Base-by-base conservation (phyloP, 2,888 invertebrate genomes). In the Cynaeus angustus region DNA sequence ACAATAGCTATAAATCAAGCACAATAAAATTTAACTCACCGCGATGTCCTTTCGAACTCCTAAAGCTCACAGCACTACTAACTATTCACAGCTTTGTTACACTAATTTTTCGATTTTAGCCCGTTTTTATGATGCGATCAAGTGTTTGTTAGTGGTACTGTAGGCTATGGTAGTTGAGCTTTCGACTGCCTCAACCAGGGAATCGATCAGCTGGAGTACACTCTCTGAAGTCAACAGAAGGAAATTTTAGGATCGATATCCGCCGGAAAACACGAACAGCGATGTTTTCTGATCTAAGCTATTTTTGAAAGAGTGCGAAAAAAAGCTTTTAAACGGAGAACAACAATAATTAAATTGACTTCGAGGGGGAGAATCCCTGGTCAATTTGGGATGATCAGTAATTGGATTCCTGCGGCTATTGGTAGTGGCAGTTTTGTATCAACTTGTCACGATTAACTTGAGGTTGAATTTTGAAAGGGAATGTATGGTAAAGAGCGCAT, bases 191-290 rank as follows among this genome's bases (percentile, higher is more conserved):
- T 74, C 71, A 72, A 73, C 72, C 71, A 33, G 74, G 77, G 75
- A 82, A 83, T 83, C 83, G 83, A 83, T 83, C 82, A 83, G 83
- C 83, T 82, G 82, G 78, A 76, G 82, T 83, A 83, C 81, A 82
- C 75, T 82, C 82, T 65, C 70, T 59, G 68, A 62, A 61, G 72
- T 74, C 72, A 72, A 66, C 68, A 61, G 69, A 62, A 58, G 74
- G 68, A 73, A 74, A 68, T 69, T 55, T 41, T 12, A 46, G 45
- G 73, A 77, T 77, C 77, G 78, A 77, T 77, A 77, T 59, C 9
- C 9, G 16, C 10, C 16, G 55, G 28, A 58, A 50, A 58, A 41
- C 56, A 41, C 43, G 16, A n/a, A 12, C 26, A 10, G 43, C 8
- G 38, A n/a, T 38, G 16, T 33, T 55, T 37, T 33, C 12, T n/a